Base-by-base conservation (phyloP, 2,113 vertebrate species). In the Casuarius casuarius region DNA sequence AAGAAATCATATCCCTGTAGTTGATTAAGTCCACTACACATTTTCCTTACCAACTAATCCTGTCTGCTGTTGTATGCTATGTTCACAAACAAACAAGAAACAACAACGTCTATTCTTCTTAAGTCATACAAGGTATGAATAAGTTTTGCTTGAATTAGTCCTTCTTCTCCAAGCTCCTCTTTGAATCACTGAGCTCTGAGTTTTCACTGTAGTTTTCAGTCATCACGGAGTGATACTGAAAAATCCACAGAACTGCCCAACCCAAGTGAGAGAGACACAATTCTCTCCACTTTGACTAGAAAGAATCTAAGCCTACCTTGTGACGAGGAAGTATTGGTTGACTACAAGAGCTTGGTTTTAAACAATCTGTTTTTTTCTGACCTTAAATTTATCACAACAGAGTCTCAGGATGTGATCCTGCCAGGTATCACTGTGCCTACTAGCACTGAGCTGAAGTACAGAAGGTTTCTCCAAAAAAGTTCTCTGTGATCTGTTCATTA, bases 401-500 rank as follows among this genome's bases (percentile, higher is more conserved):
- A 86, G 38, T 92, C 84, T 96, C 88, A 83, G 42, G 21, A 95
- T 70, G 78, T 6, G 33, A 96, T 95, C 82, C 92, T 72, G 87
- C n/a, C 72, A 96, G 92, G 70, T 95, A 95, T 28, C 28, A 35
- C 80, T 82, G 68, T 62, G 75, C 82, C 80, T 85, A 94, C 38
- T 86, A 95, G 80, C 71, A 89, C 28, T 61, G 66, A 95, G 86
- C 80, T 79, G 65, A 96, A 21, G 31, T 52, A 84, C 31, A 20
- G 21, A 63, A 95, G 83, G 62, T 33, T 96, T 94, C 79, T 85
- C 93, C 95, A 58, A 85, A 93, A 86, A 97, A 89, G 63, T 93
- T 88, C 54, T 89, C 90, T 81, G 83, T 94, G 93, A 92, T 65
- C 76, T 92, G 94, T 94, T 97, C 90, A 95, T 97, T 98, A 96